Evolutionary conservation across 2,888 invertebrate species (phyloP).

Genomic region (Omphaloscelis lunosa): DNA sequence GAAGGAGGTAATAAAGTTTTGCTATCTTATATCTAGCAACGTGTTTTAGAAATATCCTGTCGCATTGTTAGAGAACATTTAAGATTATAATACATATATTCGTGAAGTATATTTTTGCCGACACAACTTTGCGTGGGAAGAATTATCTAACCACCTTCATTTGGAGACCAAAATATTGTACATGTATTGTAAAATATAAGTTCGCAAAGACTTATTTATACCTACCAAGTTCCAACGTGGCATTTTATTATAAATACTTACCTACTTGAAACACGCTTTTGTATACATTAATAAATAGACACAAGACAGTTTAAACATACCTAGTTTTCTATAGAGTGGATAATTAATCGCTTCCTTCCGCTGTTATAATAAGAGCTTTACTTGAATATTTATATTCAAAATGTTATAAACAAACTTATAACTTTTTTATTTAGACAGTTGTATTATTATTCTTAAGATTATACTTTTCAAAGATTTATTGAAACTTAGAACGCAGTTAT

Average conservation of each 20-base stretch:
- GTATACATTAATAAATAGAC: conserved; percentile 39
- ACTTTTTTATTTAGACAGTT: neutral
- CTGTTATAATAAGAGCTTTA: conserved; percentile 25
- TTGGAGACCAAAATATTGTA: conserved; percentile 53
- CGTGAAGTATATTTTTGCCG: conserved; percentile 42
- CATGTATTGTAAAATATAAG: no score
- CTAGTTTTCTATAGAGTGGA: conserved; percentile 29
- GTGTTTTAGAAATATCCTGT: conserved; percentile 60
- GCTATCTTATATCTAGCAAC: conserved; percentile 55
- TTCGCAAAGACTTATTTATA: conserved; percentile 42
- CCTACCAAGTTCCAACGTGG: conserved; percentile 4
- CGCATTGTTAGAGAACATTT: conserved; percentile 37
- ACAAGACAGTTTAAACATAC: conserved; percentile 38
- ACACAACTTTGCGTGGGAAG: conserved; percentile 55
- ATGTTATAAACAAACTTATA: conserved; percentile 3
- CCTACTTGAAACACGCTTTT: conserved; percentile 19
- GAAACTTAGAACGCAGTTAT: neutral
- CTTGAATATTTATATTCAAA: conserved; percentile 34
- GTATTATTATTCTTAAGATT: neutral
- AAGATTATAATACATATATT: conserved; percentile 37
- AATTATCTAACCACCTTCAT: conserved; percentile 44
- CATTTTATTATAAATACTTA: conserved; percentile 15
- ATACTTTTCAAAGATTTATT: neutral
- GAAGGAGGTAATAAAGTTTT: conserved; percentile 57
- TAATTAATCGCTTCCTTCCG: conserved; percentile 49